Evolutionary conservation across 30 jellyfish, hydroid and myxozoan species (phyloP), one percentile per base, ranked within the genome.

Genomic region (Pelagia noctiluca): DNA sequence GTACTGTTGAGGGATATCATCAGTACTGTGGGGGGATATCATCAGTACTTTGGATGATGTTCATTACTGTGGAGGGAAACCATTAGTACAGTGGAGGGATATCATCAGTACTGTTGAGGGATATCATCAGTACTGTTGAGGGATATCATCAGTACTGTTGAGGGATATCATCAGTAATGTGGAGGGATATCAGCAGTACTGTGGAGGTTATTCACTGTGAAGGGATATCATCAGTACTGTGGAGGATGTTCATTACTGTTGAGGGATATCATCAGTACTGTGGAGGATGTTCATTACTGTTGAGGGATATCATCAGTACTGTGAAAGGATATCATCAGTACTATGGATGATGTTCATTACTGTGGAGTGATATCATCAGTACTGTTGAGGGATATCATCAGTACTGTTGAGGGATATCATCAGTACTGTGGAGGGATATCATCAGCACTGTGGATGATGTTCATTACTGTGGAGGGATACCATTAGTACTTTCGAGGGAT

Each of bases 391-490:
- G 57, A 42, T 42, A 42, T 5, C 57, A 42, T 42, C 12, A 16
- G 16, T 42, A 42, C 57, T 5, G 57, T 16, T 8, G 57, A 42
- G 57, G 57, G 57, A 42, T 42, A 42, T 5, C 57, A 42, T 42
- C 57, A 42, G 57, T 42, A 42, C 57, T 5, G 57, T 42, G 57
- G 57, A 42, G 57, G n/a, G n/a, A n/a, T n/a, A n/a, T n/a, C n/a
- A n/a, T n/a, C n/a, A n/a, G n/a, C n/a, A n/a, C n/a, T n/a, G n/a
- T n/a, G n/a, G n/a, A n/a, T n/a, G n/a, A n/a, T n/a, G n/a, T n/a
- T n/a, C n/a, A n/a, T n/a, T n/a, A n/a, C n/a, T n/a, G n/a, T n/a
- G n/a, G n/a, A n/a, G n/a, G n/a, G n/a, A n/a, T n/a, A n/a, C n/a
- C n/a, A n/a, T n/a, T n/a, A n/a, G n/a, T n/a, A n/a, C n/a, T n/a